Percentiles rank a stretch among this genome's conserved stretches.
phyloP scores from a whole-genome alignment of 2,797 vertebrate species.

The Propithecus perrieri region DNA sequence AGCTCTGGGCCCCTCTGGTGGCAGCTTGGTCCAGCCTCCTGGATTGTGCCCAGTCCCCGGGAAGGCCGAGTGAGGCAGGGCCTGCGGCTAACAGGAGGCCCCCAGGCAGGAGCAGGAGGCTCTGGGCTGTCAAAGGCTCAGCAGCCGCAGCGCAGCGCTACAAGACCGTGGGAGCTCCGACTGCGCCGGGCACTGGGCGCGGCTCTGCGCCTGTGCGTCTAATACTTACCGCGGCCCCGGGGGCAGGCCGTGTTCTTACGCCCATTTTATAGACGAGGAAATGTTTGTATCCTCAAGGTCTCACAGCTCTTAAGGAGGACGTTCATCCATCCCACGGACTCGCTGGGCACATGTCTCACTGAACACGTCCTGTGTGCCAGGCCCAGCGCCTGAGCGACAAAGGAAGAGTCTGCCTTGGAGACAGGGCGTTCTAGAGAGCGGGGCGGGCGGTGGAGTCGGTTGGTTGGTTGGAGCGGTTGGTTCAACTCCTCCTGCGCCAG shows the following conservation, averaged over 20 bases:
- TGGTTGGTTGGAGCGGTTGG: not conserved
- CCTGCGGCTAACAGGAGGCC: not conserved
- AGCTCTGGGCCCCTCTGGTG: not conserved
- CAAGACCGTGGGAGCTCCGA: not conserved
- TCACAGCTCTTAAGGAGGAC: not conserved
- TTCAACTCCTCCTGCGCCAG: not conserved
- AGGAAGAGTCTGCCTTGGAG: not conserved
- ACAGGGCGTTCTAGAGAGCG: not conserved
- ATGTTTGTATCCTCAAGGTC: not conserved
- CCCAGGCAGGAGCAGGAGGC: not conserved
- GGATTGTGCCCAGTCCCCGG: not conserved
- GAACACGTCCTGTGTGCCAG: not conserved
- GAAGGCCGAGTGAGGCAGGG: not conserved
- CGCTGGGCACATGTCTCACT: not conserved
- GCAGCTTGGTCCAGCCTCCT: not conserved
- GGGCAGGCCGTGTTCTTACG: too few relatives aligned
- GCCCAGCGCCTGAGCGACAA: not conserved
- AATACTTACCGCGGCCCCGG: not conserved
- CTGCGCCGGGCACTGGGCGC: not conserved
- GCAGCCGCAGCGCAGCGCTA: accelerated
- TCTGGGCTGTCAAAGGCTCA: not conserved
- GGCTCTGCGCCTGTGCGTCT: not conserved
- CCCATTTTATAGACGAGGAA: not conserved
- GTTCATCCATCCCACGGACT: not conserved
- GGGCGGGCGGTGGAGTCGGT: not conserved